Conservation (phyloP, 1,140 invertebrate species). For the Penaeus japonicus region DNA sequence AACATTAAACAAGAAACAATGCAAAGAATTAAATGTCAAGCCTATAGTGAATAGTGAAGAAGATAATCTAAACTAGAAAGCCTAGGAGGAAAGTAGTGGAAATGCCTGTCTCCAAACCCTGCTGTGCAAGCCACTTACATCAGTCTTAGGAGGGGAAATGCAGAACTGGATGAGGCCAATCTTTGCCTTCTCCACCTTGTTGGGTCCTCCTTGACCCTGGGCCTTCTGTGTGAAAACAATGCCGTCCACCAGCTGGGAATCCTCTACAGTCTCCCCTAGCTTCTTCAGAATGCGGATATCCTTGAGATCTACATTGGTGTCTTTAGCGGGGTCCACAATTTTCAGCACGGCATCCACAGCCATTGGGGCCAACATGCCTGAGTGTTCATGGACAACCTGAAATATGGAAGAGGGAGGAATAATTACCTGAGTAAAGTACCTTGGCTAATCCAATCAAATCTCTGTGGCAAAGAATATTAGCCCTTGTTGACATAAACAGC, state of each 20-base stretch:
- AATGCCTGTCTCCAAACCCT: neutral
- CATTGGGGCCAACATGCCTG: conserved; percentile 90
- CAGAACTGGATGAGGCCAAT: conserved; percentile 99
- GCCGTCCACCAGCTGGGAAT: conserved; percentile 95
- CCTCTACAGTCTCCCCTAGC: conserved; percentile 96
- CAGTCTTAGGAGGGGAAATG: conserved; percentile 99
- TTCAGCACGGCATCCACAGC: conserved; percentile 96
- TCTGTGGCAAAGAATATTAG: no score
- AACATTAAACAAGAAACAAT: neutral
- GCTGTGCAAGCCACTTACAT: conserved; percentile 72
- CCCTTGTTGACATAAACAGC: neutral
- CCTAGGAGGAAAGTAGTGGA: no score
- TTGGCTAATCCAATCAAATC: neutral
- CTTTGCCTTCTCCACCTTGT: conserved; percentile 95
- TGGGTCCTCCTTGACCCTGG: conserved; percentile 89
- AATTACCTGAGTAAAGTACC: neutral
- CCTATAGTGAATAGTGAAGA: neutral
- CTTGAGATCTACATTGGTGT: conserved; percentile 75
- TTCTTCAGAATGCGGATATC: conserved; percentile 97
- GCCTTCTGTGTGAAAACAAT: conserved; percentile 92
- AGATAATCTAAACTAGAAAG: neutral
- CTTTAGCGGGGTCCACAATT: conserved; percentile 76
- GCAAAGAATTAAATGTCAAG: neutral
- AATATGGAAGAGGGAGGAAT: neutral
- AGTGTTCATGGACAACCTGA: conserved; percentile 95